These are phyloP conservation scores for Ophonus ardosiacus DNA, from an alignment of 2,888 invertebrate species.

Conservation along the genomic window DNA sequence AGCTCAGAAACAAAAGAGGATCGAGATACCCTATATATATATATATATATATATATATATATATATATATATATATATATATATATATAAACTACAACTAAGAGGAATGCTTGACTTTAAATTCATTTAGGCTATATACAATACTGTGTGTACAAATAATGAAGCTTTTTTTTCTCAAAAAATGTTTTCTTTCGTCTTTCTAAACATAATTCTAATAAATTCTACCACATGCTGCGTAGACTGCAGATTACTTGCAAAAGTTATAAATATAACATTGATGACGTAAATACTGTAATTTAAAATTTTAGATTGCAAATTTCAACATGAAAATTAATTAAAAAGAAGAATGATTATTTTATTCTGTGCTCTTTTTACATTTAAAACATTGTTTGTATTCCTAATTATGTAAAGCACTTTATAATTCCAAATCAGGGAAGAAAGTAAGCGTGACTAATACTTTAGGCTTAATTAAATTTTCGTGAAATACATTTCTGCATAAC, in stretches of 20 bases:
- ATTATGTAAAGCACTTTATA: conserved; percentile 19
- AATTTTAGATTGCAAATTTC: background rate
- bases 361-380: background rate
- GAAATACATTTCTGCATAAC: background rate
- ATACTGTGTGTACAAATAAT: too few relatives aligned
- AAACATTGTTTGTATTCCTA: conserved; percentile 7
- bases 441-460: conserved; percentile 19
- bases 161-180: too few relatives aligned
- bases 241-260: background rate
- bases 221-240: too few relatives aligned
- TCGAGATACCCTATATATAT: too few relatives aligned
- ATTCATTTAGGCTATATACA: too few relatives aligned
- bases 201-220: too few relatives aligned
- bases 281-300: background rate
- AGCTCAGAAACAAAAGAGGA: too few relatives aligned
- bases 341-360: conserved; percentile 8
- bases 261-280: background rate
- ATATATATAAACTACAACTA: too few relatives aligned
- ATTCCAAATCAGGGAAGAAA: background rate
- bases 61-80: too few relatives aligned
- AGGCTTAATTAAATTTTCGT: conserved; percentile 20
- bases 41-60: too few relatives aligned
- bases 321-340: background rate
- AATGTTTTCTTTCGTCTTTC: too few relatives aligned
- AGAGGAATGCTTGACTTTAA: too few relatives aligned